phyloP scores from a whole-genome alignment of 2,113 vertebrate species.

The Psittacula cyanocephala region DNA sequence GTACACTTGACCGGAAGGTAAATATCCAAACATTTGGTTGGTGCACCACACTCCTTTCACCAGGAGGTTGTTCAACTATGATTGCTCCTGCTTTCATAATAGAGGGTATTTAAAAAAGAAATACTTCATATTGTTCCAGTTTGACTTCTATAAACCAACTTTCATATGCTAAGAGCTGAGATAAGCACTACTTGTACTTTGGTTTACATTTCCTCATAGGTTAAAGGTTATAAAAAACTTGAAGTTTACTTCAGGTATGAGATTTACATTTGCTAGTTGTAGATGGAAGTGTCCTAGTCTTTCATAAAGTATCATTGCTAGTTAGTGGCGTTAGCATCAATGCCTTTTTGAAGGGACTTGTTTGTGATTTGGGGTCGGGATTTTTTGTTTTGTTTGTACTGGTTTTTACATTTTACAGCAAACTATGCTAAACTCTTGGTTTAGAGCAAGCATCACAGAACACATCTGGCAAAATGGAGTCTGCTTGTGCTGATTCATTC shows the following conservation, averaged over 20 bases:
- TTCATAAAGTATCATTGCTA: background rate
- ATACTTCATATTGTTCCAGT: background rate
- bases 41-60: background rate
- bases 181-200: background rate
- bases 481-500: slow-evolving; percentile 53
- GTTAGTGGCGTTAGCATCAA: background rate
- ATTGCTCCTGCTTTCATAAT: background rate
- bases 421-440: background rate
- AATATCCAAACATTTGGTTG: background rate
- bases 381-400: background rate
- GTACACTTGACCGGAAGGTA: accelerated
- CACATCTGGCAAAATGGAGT: slow-evolving; percentile 29
- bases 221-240: background rate
- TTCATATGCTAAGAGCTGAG: background rate
- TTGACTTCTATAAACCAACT: background rate
- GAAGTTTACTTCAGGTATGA: background rate
- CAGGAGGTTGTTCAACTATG: background rate
- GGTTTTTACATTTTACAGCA: background rate
- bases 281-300: background rate
- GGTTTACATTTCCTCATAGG: accelerated
- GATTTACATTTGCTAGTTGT: background rate
- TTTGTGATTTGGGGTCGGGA: background rate
- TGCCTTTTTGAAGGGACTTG: background rate
- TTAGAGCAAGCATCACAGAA: slow-evolving; percentile 16
- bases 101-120: background rate